Evolutionary conservation across 2,797 vertebrate species (phyloP).

Genomic region (Alauda arvensis): DNA sequence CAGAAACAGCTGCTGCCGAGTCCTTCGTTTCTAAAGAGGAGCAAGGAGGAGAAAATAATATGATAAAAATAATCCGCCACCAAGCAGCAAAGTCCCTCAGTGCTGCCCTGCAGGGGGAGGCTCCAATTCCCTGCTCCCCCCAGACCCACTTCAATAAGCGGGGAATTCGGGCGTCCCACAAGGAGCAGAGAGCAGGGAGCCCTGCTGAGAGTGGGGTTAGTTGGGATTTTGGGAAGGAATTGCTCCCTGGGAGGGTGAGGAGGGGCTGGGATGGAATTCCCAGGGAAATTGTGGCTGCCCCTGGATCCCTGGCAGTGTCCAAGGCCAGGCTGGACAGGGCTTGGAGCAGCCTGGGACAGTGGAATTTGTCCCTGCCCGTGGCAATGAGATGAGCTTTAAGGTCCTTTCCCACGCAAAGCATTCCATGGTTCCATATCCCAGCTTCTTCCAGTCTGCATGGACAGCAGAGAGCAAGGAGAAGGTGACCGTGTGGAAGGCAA

Average conservation of each 20-base stretch:
- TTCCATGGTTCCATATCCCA: neutral
- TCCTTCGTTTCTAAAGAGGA: neutral
- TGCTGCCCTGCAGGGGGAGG: neutral
- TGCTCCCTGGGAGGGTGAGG: neutral
- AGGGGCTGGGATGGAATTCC: neutral
- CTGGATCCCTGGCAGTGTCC: neutral
- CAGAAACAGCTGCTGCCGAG: conserved; percentile 18
- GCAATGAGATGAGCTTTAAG: neutral
- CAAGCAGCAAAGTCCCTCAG: neutral
- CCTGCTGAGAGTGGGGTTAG: neutral
- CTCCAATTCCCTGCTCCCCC: neutral
- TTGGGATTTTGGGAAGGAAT: neutral
- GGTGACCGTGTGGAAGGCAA: fast-evolving
- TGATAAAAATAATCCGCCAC: neutral
- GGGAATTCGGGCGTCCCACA: fast-evolving
- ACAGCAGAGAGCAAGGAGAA: neutral
- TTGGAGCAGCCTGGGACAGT: neutral
- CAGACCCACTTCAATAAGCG: fast-evolving
- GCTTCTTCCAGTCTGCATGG: neutral
- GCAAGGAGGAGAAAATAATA: neutral
- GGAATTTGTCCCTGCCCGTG: neutral
- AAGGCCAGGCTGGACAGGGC: neutral
- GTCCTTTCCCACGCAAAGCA: neutral
- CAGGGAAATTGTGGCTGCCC: neutral
- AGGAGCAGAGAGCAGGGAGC: neutral